Conservation (phyloP, 2,113 vertebrate genomes). For the Urocolius indicus region DNA sequence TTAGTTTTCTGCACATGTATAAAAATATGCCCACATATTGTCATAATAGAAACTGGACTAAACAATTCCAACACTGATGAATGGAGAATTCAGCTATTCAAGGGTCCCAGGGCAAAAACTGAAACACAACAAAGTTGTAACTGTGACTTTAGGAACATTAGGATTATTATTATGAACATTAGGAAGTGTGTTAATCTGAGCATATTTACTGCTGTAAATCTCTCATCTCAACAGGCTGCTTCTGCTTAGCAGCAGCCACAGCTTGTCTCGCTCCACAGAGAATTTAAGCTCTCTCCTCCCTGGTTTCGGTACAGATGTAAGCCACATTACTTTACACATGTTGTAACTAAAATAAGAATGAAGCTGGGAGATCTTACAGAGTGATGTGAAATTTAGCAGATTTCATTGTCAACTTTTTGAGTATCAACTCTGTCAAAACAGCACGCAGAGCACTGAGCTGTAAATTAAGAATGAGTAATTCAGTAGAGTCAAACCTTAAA, state of each 20-base stretch:
- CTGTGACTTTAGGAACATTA: neutral
- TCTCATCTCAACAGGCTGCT: fast-evolving
- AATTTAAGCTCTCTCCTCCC: neutral
- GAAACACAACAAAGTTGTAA: neutral
- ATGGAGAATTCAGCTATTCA: neutral
- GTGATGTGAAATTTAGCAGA: neutral
- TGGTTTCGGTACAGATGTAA: neutral
- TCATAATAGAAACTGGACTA: neutral
- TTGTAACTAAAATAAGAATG: neutral
- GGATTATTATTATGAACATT: fast-evolving
- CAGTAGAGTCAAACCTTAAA: neutral
- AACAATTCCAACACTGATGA: neutral
- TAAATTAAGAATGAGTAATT: neutral
- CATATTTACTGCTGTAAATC: neutral
- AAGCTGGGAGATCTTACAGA: neutral
- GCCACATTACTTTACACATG: neutral
- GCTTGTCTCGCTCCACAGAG: neutral
- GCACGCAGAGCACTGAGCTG: fast-evolving
- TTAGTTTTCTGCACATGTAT: neutral
- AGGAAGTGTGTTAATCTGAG: neutral
- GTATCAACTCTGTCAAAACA: neutral
- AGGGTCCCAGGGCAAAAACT: neutral
- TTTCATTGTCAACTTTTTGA: neutral
- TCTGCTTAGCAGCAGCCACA: neutral
- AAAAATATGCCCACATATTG: neutral